Conservation (phyloP, 2,888 invertebrate genomes). For the Scaptomyza tumidula region DNA sequence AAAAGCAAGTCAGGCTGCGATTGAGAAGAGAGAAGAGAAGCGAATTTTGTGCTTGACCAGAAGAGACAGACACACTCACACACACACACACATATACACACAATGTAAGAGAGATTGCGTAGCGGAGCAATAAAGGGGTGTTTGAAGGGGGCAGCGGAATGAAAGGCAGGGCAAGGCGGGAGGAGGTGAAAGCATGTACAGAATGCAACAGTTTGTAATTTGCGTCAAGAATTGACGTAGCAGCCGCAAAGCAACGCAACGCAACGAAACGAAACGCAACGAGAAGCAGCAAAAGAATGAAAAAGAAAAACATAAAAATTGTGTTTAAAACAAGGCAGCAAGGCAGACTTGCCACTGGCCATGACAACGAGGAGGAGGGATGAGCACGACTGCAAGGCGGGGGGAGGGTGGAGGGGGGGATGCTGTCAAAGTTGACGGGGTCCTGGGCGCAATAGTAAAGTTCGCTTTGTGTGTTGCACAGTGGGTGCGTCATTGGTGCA, state of each 20-base stretch:
- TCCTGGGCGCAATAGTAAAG: constrained; percentile 4
- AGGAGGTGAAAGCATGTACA: not conserved
- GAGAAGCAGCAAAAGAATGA: constrained; percentile 14
- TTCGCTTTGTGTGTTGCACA: constrained; percentile 7
- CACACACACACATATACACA: not conserved
- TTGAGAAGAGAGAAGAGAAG: not conserved
- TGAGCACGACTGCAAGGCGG: no score
- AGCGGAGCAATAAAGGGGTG: not conserved
- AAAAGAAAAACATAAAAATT: constrained; percentile 27
- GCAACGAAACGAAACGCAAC: constrained; percentile 13
- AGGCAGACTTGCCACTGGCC: constrained; percentile 29
- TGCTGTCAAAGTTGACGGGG: no score
- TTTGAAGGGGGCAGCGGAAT: not conserved
- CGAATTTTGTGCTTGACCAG: not conserved
- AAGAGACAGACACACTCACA: not conserved
- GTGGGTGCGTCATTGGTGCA: constrained; percentile 20
- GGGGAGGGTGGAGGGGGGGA: no score
- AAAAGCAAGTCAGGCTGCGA: not conserved
- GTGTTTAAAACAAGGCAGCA: constrained; percentile 38
- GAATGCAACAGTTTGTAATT: constrained; percentile 57
- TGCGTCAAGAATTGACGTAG: constrained; percentile 33
- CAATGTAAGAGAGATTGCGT: not conserved
- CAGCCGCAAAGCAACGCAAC: constrained; percentile 10
- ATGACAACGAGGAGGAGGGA: constrained; percentile 18
- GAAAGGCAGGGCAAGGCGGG: not conserved